A percentile compares a stretch with the other conserved stretches of the same genome.
Conservation (phyloP, 2,888 invertebrate species). For the Podabrus alpinus region DNA sequence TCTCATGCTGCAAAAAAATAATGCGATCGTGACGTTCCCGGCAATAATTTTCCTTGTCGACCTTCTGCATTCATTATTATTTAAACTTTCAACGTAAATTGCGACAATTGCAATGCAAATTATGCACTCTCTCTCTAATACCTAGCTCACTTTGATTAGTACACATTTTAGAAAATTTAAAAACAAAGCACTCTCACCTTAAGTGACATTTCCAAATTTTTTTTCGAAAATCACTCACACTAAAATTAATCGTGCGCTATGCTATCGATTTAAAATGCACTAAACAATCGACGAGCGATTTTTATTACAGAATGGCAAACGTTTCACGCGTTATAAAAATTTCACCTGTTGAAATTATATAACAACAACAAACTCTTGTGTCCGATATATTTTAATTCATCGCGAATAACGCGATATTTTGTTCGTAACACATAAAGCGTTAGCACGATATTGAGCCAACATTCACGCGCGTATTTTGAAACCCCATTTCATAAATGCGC, state of each 20-base stretch:
- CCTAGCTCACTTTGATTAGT: neutral
- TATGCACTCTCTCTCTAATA: neutral
- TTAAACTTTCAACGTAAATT: conserved; percentile 1
- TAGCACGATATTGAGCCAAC: conserved; percentile 36
- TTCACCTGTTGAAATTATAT: conserved; percentile 39
- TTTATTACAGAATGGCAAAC: neutral
- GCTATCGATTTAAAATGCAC: neutral
- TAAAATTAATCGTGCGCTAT: neutral
- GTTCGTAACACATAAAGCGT: conserved; percentile 27
- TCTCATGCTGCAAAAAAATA: neutral
- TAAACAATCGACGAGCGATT: neutral
- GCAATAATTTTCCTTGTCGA: neutral
- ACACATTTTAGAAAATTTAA: neutral
- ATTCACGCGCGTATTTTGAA: conserved; percentile 38
- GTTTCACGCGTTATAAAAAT: neutral
- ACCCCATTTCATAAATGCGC: conserved; percentile 34
- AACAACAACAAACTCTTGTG: conserved; percentile 30
- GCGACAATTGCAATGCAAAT: neutral
- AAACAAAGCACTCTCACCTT: neutral
- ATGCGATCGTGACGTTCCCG: neutral
- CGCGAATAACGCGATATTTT: conserved; percentile 29
- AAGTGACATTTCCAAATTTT: neutral
- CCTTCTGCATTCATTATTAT: conserved; percentile 1
- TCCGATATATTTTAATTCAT: conserved; percentile 23
- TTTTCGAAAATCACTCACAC: neutral